Base-by-base conservation (phyloP, 2,113 vertebrate species). In the Microcebus tavaratra region DNA sequence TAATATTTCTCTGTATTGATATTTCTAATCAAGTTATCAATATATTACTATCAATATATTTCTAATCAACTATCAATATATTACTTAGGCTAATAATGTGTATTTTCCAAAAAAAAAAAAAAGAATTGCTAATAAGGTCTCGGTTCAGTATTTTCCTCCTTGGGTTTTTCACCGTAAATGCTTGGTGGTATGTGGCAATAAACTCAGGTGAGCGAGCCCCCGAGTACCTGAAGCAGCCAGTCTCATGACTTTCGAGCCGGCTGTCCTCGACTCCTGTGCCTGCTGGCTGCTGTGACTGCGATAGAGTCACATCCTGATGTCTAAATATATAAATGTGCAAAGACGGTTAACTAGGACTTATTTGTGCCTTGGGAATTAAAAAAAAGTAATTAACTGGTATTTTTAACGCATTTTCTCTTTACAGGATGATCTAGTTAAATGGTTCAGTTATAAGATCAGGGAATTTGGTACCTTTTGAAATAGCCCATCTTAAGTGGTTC, bases 331-430 rank as follows among this genome's bases (percentile, higher is more conserved):
- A 96, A 96, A 95, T 97, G 96, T 97, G 97, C 97, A 98, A 98
- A 97, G 97, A 98, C 92, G 61, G 97, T 98, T 98, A 98, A 98
- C 96, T 98, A 97, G 97, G 96, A 98, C 98, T 98, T 97, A 98
- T 98, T 97, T 97, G 96, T 95, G 92, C 73, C 65, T 86, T 93
- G 98, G 96, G 98, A 98, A 96, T 98, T 97, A 81, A 97, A 98
- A 97, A 97, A 98, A 98, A 98, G 98, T 98, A 98, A 98, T 98
- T 98, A 98, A 98, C 98, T 98, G 98, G 78, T 98, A 98, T 98
- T 98, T 98, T 98, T 98, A 98, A 98, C 97, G 95, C 98, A 90
- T 86, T 97, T 98, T 97, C 98, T 98, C 96, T 97, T 98, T 97
- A 97, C 96, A 97, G 97, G 88, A 96, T 97, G 98, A 97, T 98